Percentiles rank a stretch among this genome's conserved stretches.
Conservation (phyloP, 2,888 invertebrate species). For the Ectemnius cavifrons region DNA sequence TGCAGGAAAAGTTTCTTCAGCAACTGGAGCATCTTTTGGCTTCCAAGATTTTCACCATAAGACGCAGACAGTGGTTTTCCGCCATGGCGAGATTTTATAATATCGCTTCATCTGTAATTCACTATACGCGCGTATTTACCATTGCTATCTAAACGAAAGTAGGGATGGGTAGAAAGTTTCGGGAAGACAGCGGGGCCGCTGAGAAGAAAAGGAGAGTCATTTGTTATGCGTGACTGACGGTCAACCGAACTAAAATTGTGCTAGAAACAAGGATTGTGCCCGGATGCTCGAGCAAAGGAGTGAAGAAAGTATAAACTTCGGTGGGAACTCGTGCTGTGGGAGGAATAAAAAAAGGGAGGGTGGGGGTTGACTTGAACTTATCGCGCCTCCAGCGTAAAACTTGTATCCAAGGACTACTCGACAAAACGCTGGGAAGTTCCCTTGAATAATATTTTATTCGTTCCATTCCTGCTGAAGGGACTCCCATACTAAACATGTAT, state of each 20-base stretch:
- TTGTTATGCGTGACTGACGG: conserved; percentile 72
- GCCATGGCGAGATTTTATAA: neutral
- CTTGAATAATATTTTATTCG: conserved; percentile 56
- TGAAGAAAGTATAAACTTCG: conserved; percentile 67
- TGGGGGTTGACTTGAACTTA: conserved; percentile 63
- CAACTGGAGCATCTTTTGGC: too few relatives aligned
- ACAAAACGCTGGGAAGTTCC: conserved; percentile 54
- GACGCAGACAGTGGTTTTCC: neutral
- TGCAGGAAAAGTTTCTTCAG: too few relatives aligned
- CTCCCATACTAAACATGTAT: conserved; percentile 15
- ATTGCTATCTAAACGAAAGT: conserved; percentile 21
- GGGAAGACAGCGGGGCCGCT: conserved; percentile 12
- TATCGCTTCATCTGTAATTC: conserved; percentile 46
- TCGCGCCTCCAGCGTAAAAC: conserved; percentile 61
- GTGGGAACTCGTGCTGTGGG: conserved; percentile 55
- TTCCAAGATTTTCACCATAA: too few relatives aligned
- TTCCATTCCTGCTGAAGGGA: conserved; percentile 34
- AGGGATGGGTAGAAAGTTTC: conserved; percentile 17
- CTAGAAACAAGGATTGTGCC: conserved; percentile 58
- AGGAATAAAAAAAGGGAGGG: conserved; percentile 54
- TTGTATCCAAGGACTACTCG: conserved; percentile 53
- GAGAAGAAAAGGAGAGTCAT: conserved; percentile 53
- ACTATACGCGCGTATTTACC: conserved; percentile 48
- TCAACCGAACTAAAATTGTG: conserved; percentile 70
- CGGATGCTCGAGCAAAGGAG: conserved; percentile 40